phyloP scores from a whole-genome alignment of 2,888 invertebrate species.

The Sinopyrophorus schimmeli region DNA sequence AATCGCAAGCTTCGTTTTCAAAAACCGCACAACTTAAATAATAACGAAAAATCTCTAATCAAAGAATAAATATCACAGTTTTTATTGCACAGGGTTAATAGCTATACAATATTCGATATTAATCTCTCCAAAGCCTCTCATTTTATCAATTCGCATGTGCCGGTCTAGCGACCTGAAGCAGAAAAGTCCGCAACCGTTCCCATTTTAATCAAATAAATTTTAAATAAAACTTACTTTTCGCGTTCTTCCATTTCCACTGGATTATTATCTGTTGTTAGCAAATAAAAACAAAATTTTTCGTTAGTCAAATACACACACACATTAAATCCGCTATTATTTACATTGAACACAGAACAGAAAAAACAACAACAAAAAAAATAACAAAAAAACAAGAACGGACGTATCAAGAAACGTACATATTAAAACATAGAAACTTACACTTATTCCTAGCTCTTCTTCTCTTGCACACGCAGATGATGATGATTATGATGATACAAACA shows the following conservation, averaged over 20 bases:
- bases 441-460: slow-evolving; percentile 79
- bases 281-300: slow-evolving; percentile 42
- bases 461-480: slow-evolving; percentile 83
- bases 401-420: slow-evolving; percentile 7
- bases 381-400: slow-evolving; percentile 18
- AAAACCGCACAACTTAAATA: no score
- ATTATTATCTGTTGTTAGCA: slow-evolving; percentile 72
- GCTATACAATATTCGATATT: slow-evolving; percentile 18
- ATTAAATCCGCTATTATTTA: slow-evolving; percentile 20
- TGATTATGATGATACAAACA: slow-evolving; percentile 82
- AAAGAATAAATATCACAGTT: slow-evolving; percentile 46
- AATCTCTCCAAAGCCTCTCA: slow-evolving; percentile 20
- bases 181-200: slow-evolving; percentile 16
- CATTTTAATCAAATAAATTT: slow-evolving; percentile 1
- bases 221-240: slow-evolving; percentile 73
- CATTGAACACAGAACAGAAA: slow-evolving; percentile 27
- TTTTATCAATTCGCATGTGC: slow-evolving; percentile 20
- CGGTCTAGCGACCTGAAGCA: slow-evolving; percentile 24
- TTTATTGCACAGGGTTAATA: slow-evolving; percentile 46
- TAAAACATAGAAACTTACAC: slow-evolving; percentile 66
- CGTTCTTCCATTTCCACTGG: slow-evolving; percentile 81
- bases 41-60: slow-evolving; percentile 28
- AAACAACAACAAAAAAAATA: slow-evolving; percentile 23
- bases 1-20: slow-evolving; percentile 21
- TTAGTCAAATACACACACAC: slow-evolving; percentile 34